Evolutionary conservation across 1,140 invertebrate genomes (phyloP).

Genomic region (Orchestia grillus): DNA sequence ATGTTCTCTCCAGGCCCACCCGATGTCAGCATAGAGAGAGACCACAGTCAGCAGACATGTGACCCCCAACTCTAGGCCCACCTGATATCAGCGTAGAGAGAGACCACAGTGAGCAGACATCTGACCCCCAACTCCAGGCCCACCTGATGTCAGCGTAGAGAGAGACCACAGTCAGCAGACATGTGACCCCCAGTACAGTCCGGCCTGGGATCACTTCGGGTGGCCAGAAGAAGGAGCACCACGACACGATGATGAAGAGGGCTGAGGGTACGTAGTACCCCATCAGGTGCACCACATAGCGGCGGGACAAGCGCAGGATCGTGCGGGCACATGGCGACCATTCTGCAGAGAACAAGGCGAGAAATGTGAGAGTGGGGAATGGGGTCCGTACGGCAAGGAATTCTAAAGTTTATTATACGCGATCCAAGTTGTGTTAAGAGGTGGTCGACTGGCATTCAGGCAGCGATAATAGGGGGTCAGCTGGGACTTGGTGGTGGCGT

Average conservation of each 20-base stretch:
- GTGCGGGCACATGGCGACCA: slow-evolving; percentile 15
- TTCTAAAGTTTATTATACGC: no score
- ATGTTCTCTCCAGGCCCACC: neutral
- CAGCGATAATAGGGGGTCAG: no score
- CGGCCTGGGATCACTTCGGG: slow-evolving; percentile 77
- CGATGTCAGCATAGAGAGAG: slow-evolving; percentile 4
- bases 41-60: slow-evolving; percentile 69
- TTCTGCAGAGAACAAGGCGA: neutral
- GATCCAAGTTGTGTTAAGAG: no score
- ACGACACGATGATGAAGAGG: slow-evolving; percentile 77
- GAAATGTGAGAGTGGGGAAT: neutral
- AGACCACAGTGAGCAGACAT: slow-evolving; percentile 51
- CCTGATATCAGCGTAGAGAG: slow-evolving; percentile 11
- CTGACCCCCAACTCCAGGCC: slow-evolving; percentile 73
- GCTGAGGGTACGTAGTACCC: slow-evolving; percentile 22
- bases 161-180: slow-evolving; percentile 53
- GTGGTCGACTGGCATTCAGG: no score
- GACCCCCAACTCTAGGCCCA: slow-evolving; percentile 73
- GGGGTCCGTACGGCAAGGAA: no score
- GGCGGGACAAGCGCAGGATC: neutral
- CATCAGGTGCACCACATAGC: slow-evolving; percentile 36
- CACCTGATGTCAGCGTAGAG: slow-evolving; percentile 23
- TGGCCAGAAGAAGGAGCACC: slow-evolving; percentile 78
- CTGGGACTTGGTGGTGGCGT: no score
- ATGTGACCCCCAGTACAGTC: slow-evolving; percentile 75